Conservation (phyloP, 2,797 vertebrate species). For the Leuciscus waleckii region DNA sequence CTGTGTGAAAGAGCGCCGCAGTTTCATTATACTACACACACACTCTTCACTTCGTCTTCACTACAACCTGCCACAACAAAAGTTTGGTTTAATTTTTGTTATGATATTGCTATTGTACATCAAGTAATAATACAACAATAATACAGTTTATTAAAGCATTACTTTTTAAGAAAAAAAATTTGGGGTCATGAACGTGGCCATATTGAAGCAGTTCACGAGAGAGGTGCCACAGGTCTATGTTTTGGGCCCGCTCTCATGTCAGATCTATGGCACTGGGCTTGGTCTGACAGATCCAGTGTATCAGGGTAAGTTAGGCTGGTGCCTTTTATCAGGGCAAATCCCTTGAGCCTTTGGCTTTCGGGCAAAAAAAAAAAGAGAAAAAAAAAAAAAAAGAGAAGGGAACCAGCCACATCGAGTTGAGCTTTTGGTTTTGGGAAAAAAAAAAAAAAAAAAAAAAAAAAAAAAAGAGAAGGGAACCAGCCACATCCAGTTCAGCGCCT, state of each 20-base stretch:
- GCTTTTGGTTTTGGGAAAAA: too few species aligned
- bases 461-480: constrained; percentile 9
- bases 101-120: neutral
- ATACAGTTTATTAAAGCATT: neutral
- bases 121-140: neutral
- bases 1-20: too few species aligned
- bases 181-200: constrained; percentile 6
- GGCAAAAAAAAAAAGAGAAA: constrained; percentile 15
- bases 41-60: too few species aligned
- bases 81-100: neutral
- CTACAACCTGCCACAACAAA: neutral
- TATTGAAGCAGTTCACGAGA: constrained; percentile 46
- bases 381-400: neutral
- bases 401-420: constrained; percentile 31
- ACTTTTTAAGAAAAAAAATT: too few species aligned
- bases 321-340: constrained; percentile 40
- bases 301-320: constrained; percentile 29
- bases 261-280: constrained; percentile 38
- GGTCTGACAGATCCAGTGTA: constrained; percentile 46
- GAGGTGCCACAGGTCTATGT: constrained; percentile 42
- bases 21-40: neutral
- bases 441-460: constrained; percentile 3
- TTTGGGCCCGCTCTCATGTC: constrained; percentile 47
- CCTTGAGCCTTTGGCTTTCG: constrained; percentile 25
- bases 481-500: constrained; percentile 14